These are phyloP conservation scores for Mactra quadrangularis DNA, from an alignment of 1,140 invertebrate species.

Conservation along the genomic window DNA sequence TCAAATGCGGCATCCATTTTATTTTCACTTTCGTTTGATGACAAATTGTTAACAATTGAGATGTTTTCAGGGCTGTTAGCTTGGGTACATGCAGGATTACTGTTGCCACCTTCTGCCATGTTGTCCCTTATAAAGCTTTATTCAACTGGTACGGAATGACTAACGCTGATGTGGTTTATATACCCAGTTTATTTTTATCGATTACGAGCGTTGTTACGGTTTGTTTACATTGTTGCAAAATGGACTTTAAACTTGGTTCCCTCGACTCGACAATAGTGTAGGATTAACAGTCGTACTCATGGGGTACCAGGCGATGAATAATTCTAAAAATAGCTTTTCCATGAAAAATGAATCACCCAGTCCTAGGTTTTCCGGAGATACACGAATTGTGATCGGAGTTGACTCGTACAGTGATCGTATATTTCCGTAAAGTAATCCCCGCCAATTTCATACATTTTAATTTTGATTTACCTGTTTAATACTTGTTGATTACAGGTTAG, in stretches of 20 bases:
- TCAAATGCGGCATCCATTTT: conserved; percentile 38
- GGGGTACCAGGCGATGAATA: background rate
- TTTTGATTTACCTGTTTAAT: too few species aligned
- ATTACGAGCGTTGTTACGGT: conserved; percentile 22
- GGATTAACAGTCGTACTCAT: too few species aligned
- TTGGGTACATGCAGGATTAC: background rate
- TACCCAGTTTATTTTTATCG: conserved; percentile 45
- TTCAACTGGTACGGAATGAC: background rate
- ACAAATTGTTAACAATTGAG: too few species aligned
- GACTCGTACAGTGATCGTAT: too few species aligned
- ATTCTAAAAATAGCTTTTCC: conserved; percentile 16
- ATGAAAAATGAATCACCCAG: background rate
- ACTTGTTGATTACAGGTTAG: too few species aligned
- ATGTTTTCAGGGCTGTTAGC: background rate
- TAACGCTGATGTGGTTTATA: background rate
- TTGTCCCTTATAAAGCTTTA: conserved; percentile 14
- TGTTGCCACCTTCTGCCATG: conserved; percentile 48
- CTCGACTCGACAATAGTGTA: background rate
- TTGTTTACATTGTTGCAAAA: background rate
- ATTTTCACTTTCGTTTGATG: background rate
- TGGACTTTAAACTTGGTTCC: background rate
- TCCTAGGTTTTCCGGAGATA: too few species aligned
- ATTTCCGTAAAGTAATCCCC: too few species aligned
- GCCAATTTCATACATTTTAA: too few species aligned
- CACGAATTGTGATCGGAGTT: too few species aligned